A percentile compares a stretch with the other conserved stretches of the same genome.
Evolutionary conservation across 1,140 invertebrate genomes (phyloP).

Genomic region (Camponotus pennsylvanicus): DNA sequence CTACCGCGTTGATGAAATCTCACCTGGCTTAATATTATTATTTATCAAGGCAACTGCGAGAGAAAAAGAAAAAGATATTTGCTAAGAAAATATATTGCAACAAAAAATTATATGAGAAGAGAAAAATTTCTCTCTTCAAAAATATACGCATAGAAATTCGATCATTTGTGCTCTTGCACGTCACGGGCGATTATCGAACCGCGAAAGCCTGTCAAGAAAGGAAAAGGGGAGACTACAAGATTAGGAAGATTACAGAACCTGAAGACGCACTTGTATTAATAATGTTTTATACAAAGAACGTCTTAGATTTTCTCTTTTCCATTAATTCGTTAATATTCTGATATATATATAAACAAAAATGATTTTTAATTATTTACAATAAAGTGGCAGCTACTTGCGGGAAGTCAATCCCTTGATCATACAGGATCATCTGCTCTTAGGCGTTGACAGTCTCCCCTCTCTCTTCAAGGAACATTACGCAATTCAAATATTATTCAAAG

Average conservation of each 20-base stretch:
- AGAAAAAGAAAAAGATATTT: slow-evolving; percentile 15
- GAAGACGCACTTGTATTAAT: no score
- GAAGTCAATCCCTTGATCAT: slow-evolving; percentile 81
- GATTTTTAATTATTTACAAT: not conserved
- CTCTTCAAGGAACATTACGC: slow-evolving; percentile 82
- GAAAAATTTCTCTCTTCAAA: not conserved
- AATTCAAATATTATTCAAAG: slow-evolving; percentile 87
- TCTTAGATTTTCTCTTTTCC: not conserved
- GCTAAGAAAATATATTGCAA: not conserved
- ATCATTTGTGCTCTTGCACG: slow-evolving; percentile 1
- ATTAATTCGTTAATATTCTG: not conserved
- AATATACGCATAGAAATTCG: slow-evolving; percentile 28
- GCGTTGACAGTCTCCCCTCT: slow-evolving; percentile 56
- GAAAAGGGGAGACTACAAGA: not conserved
- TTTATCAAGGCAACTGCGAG: slow-evolving; percentile 70
- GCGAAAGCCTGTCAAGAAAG: not conserved
- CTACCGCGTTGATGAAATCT: slow-evolving; percentile 75
- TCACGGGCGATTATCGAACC: not conserved
- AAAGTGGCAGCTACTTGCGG: slow-evolving; percentile 18
- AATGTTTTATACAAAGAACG: not conserved
- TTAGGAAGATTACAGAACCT: no score
- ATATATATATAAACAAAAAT: not conserved
- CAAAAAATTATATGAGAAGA: not conserved
- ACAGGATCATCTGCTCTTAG: slow-evolving; percentile 81
- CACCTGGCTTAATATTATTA: slow-evolving; percentile 78